Percentiles rank a stretch among this genome's conserved stretches.
These are phyloP conservation scores for Luffia ferchaultella DNA, from an alignment of 2,888 invertebrate species.

Conservation along the genomic window DNA sequence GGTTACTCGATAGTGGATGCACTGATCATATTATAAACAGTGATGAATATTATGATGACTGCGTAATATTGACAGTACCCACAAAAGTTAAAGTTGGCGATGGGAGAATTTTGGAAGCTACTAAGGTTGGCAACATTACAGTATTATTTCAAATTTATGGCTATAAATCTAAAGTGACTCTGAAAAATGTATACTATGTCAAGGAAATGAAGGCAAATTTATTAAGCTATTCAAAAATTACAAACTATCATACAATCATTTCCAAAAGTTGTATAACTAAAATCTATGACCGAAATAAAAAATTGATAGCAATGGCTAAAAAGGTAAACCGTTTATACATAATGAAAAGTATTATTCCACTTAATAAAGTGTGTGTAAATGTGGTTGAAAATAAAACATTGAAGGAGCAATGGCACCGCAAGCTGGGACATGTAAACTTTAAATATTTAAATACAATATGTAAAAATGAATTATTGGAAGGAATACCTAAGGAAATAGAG, in stretches of 20 bases:
- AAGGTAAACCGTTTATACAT: neutral
- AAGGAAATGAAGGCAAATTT: slow-evolving; percentile 3
- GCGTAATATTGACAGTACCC: neutral
- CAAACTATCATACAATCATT: neutral
- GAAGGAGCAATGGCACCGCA: slow-evolving; percentile 2
- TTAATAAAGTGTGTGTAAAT: neutral
- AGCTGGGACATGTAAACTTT: slow-evolving; percentile 14
- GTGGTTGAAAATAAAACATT: neutral
- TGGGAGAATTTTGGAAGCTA: slow-evolving; percentile 1
- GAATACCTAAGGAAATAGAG: slow-evolving; percentile 10
- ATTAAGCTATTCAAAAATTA: slow-evolving; percentile 1
- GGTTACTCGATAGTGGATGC: slow-evolving; percentile 1
- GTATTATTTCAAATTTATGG: neutral
- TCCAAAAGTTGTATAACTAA: neutral
- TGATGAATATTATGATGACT: neutral
- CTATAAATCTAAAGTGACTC: neutral
- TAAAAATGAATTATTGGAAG: slow-evolving; percentile 11
- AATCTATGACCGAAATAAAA: neutral
- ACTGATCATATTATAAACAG: neutral
- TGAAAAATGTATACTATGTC: neutral
- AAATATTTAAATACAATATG: slow-evolving; percentile 13
- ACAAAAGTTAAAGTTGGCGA: slow-evolving; percentile 3
- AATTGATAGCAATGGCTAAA: neutral
- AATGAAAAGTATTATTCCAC: neutral
- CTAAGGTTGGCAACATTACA: neutral